Base-by-base conservation (phyloP, 2,113 vertebrate genomes). In the Nibea albiflora region DNA sequence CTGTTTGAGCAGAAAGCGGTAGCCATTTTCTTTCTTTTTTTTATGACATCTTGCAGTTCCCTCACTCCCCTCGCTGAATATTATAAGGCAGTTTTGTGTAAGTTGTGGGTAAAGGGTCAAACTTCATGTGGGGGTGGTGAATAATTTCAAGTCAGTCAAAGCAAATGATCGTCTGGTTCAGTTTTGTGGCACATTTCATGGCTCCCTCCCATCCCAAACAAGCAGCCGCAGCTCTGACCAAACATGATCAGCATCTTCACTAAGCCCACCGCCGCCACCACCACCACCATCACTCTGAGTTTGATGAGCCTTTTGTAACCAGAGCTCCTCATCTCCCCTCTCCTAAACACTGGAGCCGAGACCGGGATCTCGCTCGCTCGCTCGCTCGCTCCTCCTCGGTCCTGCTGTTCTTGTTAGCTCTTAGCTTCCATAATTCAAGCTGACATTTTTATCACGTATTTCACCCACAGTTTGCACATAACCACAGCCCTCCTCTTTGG, bases 391-490 rank as follows among this genome's bases (percentile, higher is more conserved):
- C 35, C 24, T 67, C 42, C 28, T 47, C 1, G 19, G 52, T n/a
- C 70, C 61, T 50, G 49, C 76, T 76, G 44, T 69, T 79, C 52
- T 49, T 3, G 9, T 56, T 64, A 47, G 44, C 75, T 79, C 56
- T 31, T 6, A 19, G 68, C 64, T 78, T 65, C 22, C 47, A 67
- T 82, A 79, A 92, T 86, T 78, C 19, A 87, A 68, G 61, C 11
- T 62, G 84, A 64, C 73, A 20, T 85, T 77, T 92, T 82, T 83
- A 90, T 77, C 53, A 1, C 46, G 60, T 19, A 35, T 80, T 89
- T 91, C 62, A 77, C 56, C 53, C 26, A 28, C 66, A 77, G 85
- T 85, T 84, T 86, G 81, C 81, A 66, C 44, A 81, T 81, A 85
- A 81, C 86, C 82, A 39, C 65, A 61, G 16, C 69, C 52, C 35